phyloP scores from a whole-genome alignment of 2,797 vertebrate species.

The Staurois parvus region DNA sequence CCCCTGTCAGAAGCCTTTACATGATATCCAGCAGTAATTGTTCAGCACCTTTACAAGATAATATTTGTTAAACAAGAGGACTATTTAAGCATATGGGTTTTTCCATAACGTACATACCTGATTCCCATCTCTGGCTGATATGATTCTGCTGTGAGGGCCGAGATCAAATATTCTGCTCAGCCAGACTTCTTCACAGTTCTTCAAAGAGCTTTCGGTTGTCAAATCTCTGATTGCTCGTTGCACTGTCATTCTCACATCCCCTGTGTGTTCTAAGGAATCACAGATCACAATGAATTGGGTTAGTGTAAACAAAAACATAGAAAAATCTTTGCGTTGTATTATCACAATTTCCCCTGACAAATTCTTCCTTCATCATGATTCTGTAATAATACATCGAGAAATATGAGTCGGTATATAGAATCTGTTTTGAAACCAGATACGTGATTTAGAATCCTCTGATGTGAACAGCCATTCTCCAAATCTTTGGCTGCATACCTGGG shows the following conservation, averaged over 20 bases:
- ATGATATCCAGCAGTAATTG: neutral
- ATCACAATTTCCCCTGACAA: neutral
- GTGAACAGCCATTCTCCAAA: too few species aligned
- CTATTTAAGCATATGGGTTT: neutral
- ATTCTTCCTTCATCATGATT: too few species aligned
- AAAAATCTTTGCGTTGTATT: neutral
- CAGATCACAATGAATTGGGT: neutral
- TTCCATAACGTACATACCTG: neutral
- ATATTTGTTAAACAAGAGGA: neutral
- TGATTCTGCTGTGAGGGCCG: conserved; percentile 34
- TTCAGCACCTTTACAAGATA: neutral
- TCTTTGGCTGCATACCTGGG: too few species aligned
- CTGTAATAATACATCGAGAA: too few species aligned
- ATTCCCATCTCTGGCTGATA: conserved; percentile 27
- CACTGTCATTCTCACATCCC: conserved; percentile 46
- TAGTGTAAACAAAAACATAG: neutral
- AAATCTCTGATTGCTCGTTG: conserved; percentile 40
- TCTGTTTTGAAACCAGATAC: neutral
- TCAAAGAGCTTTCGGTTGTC: conserved; percentile 50
- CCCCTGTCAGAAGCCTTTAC: neutral
- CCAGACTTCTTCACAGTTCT: conserved; percentile 56
- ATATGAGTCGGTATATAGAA: too few species aligned
- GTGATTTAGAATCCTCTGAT: neutral
- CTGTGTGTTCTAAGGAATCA: conserved; percentile 14
- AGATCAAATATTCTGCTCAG: conserved; percentile 51